Evolutionary conservation across 2,888 invertebrate species (phyloP), one percentile per base, ranked within the genome.

Genomic region (Polietes domitor): DNA sequence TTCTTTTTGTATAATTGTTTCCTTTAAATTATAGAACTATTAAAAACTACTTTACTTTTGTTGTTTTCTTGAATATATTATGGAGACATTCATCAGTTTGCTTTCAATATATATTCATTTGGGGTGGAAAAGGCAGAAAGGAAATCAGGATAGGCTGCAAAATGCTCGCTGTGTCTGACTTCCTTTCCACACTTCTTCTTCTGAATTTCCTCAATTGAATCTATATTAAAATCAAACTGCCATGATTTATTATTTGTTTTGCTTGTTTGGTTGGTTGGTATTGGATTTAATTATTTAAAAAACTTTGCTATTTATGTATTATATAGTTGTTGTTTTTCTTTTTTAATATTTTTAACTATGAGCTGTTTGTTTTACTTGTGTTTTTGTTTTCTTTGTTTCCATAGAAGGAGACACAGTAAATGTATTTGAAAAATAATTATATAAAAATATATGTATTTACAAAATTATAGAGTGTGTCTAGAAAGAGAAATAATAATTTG

Each of bases 281-380:
- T 61, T 61, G 47, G 12, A 26, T 61, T 61, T 61, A 28, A 28
- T 61, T 61, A 41, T 43, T 68, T 43, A 41, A 68, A 68, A 68
- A 68, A 68, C 65, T 68, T 68, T 68, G 41, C 41, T 85, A 75
- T 85, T 85, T 85, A 77, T 80, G 37, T 82, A 76, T 73, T 65
- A 70, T 77, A 71, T 37, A 37, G 37, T 37, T n/a, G 43, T 68
- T 72, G 71, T 28, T 65, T 77, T 76, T 17, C 15, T 61, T 63
- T 15, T 26, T 41, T 9, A 68, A 43, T 68, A 28, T 65, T 65
- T 65, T 65, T 65, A 37, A 37, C 65, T 65, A 65, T 65, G 41
- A 37, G 65, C 37, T 65, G 65, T 65, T 61, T 65, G 9, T 41
- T 61, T 55, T 55, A 21, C 55, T 55, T 61, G 61, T 17, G 6